A percentile compares a stretch with the other conserved stretches of the same genome.
Evolutionary conservation across 2,888 invertebrate genomes (phyloP).

Genomic region (Anaspis maculata): DNA sequence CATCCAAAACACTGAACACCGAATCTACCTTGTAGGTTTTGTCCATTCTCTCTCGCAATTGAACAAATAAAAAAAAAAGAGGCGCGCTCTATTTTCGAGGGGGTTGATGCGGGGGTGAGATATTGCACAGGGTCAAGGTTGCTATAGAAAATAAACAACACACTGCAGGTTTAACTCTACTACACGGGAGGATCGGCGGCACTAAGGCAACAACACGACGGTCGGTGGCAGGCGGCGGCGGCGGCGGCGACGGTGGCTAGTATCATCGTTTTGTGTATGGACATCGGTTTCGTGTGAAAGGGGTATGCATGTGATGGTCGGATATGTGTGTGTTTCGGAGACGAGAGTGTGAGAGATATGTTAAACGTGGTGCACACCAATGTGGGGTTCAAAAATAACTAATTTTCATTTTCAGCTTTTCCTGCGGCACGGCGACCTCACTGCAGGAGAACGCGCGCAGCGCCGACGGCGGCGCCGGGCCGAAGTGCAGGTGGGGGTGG

Average conservation of each 20-base stretch:
- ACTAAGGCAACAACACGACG: no score
- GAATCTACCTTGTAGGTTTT: conserved; percentile 8
- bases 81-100: no score
- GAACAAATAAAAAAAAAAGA: no score
- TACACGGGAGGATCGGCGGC: background rate
- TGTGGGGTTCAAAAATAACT: conserved; percentile 36
- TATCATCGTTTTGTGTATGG: no score
- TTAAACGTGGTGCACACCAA: conserved; percentile 22
- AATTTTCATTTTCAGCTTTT: conserved; percentile 27
- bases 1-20: conserved; percentile 9
- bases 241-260: no score
- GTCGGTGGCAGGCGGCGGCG: no score
- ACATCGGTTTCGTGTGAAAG: no score
- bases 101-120: no score
- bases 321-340: conserved; percentile 19
- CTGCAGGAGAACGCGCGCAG: conserved; percentile 11
- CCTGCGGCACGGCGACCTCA: conserved; percentile 19
- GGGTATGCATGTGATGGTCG: conserved; percentile 14
- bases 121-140: conserved; percentile 30
- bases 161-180: conserved; percentile 11
- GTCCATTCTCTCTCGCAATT: no score
- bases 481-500: no score
- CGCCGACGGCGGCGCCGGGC: conserved; percentile 6
- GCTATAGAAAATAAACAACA: conserved; percentile 23
- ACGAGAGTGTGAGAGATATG: conserved; percentile 9